These are phyloP conservation scores for Emberiza fucata DNA, from an alignment of 2,113 vertebrate species.

Conservation along the genomic window DNA sequence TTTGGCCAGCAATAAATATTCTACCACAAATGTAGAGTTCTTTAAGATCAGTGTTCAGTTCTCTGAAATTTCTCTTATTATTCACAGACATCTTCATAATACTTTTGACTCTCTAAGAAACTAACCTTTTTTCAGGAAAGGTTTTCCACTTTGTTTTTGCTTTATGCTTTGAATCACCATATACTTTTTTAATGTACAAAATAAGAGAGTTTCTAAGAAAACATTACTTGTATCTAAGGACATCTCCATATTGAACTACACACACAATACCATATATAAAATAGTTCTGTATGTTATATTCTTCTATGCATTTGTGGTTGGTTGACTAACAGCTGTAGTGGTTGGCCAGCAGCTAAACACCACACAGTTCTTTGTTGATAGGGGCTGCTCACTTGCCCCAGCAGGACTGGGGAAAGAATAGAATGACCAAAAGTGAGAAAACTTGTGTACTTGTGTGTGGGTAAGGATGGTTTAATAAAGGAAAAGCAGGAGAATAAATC, in stretches of 20 bases:
- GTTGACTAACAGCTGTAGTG: background rate
- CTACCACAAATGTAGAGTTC: background rate
- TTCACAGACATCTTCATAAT: background rate
- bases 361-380: background rate
- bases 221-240: background rate
- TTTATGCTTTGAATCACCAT: background rate
- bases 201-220: background rate
- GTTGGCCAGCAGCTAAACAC: background rate
- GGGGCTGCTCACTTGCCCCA: background rate
- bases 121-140: background rate
- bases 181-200: background rate
- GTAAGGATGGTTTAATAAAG: background rate
- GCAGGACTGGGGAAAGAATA: background rate
- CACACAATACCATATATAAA: background rate
- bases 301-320: background rate
- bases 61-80: background rate
- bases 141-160: background rate
- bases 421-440: background rate
- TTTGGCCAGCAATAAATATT: background rate
- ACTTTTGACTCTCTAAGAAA: background rate
- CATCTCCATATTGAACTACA: background rate
- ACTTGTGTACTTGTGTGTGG: background rate
- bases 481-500: background rate
- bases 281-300: background rate
- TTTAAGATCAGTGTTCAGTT: background rate